Percentiles rank a stretch among this genome's conserved stretches.
Evolutionary conservation across 2,797 vertebrate genomes (phyloP).

Genomic region (Diceros bicornis): DNA sequence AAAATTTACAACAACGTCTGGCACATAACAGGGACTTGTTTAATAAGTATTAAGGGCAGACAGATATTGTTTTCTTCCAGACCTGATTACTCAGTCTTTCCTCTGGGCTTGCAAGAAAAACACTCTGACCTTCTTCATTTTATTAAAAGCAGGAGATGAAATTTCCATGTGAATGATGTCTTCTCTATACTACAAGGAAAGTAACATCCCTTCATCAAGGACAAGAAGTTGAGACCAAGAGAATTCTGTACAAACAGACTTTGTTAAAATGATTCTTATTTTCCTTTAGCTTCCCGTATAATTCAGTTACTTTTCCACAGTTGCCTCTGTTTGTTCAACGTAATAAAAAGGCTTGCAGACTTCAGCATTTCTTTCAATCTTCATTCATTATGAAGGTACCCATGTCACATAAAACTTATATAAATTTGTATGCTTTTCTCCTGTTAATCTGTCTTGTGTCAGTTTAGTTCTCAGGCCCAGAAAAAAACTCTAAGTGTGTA

Average conservation of each 20-base stretch:
- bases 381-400: not conserved
- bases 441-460: not conserved
- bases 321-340: not conserved
- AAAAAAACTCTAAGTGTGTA: not conserved
- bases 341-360: not conserved
- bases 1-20: not conserved
- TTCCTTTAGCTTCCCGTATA: not conserved
- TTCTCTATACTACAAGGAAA: not conserved
- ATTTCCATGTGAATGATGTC: not conserved
- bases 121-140: not conserved
- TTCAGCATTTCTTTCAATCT: not conserved
- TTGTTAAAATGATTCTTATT: constrained; percentile 21
- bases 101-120: not conserved
- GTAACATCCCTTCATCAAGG: not conserved
- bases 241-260: not conserved
- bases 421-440: not conserved
- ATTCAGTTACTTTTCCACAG: not conserved
- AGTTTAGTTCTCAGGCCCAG: not conserved
- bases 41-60: not conserved
- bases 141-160: not conserved
- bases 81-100: not conserved
- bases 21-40: not conserved
- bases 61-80: not conserved
- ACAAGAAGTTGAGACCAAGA: not conserved
- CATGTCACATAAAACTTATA: not conserved